Evolutionary conservation across 2,113 vertebrate genomes (phyloP), one percentile per base, ranked within the genome.

Genomic region (Hystrix cristata): DNA sequence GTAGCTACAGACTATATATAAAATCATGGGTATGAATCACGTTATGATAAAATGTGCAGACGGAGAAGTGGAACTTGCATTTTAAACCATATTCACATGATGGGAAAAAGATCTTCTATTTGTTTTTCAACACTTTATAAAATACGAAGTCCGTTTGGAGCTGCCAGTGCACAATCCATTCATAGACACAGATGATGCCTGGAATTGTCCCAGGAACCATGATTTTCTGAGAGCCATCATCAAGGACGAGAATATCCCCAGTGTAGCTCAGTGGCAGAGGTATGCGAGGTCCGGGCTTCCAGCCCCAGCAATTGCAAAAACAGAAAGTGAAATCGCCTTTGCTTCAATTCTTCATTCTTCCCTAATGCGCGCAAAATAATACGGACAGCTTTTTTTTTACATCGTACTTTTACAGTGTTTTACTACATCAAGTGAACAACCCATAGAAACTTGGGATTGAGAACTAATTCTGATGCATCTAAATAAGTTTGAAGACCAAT

Each of bases 1-100:
- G 3, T 9, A 34, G 13, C 0, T 8, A 27, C 31, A 29, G 46
- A 13, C 6, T 2, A 6, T 1, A 2, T 2, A 7, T 21, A 4
- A 43, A 23, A 2, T 7, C 11, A 8, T 1, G 11, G 71, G 25
- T 2, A 0, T 59, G 51, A 60, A 7, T 7, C 4, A 27, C 38
- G 67, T 23, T 19, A 8, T 43, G 11, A n/a, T 19, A 1, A 72
- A 31, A 27, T 21, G 21, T 62, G 60, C 60, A 62, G 60, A 62
- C 5, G 23, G 23, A 62, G 60, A 21, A 14, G 27, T 2, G 27
- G 27, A 15, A n/a, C 7, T n/a, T 69, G 5, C 9, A 62, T 62
- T 62, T 62, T 62, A 62, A 25, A 62, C 25, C 65, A 69, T 29
- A 29, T 29, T 11, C 64, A 65, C 3, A 27, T 62, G 64, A 31